Percentiles rank a stretch among this genome's conserved stretches.
phyloP scores from a whole-genome alignment of 1,140 invertebrate genomes.

The Papilio machaon region DNA sequence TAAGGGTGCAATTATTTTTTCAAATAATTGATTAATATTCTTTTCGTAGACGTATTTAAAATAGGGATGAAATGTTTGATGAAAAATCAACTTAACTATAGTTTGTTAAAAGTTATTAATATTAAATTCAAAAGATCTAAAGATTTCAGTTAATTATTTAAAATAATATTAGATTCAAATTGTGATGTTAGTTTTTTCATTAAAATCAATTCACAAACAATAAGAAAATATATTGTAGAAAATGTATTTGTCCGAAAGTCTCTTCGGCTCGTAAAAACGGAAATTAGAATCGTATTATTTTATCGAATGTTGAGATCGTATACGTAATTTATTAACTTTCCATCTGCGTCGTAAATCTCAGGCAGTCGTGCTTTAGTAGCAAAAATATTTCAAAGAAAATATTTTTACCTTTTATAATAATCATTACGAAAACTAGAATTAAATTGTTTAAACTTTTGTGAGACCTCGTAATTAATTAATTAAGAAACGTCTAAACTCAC shows the following conservation, averaged over 20 bases:
- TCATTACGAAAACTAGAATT: not conserved
- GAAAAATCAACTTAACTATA: not conserved
- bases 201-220: not conserved
- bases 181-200: no score
- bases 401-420: not conserved
- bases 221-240: not conserved
- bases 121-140: no score
- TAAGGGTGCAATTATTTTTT: not conserved
- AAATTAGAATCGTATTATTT: slow-evolving; percentile 15
- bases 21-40: not conserved
- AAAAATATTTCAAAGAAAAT: slow-evolving; percentile 3
- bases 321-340: slow-evolving; percentile 18
- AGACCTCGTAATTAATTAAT: no score
- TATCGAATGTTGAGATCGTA: slow-evolving; percentile 1
- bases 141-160: no score
- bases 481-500: no score
- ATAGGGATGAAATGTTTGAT: not conserved
- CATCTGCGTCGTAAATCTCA: slow-evolving; percentile 1
- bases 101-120: no score
- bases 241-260: not conserved
- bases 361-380: not conserved
- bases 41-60: not conserved
- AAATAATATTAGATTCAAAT: no score
- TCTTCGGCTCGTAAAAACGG: slow-evolving; percentile 14
- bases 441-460: not conserved